Evolutionary conservation across 35 echinoderm and acorn worm genomes (phyloP).

Genomic region (Hemicentrotus pulcherrimus): DNA sequence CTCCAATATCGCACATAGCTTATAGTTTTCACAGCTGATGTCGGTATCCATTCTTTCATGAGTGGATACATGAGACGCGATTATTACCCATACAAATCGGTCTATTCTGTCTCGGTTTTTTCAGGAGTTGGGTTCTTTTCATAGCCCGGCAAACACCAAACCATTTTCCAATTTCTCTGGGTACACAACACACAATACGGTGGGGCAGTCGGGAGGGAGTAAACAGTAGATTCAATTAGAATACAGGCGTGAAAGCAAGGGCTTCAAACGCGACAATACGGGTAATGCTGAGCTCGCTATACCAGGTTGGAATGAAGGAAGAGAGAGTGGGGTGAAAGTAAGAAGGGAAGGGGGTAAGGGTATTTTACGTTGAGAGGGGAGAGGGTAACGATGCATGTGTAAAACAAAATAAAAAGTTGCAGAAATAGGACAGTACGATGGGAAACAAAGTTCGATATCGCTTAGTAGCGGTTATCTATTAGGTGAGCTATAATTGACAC

Average conservation of each 20-base stretch:
- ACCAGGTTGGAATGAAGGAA: background rate
- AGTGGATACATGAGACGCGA: background rate
- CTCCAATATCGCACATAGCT: background rate
- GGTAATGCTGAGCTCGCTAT: background rate
- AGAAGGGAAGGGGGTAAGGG: background rate
- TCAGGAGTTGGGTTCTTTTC: background rate
- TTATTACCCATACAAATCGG: background rate
- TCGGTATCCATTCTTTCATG: background rate
- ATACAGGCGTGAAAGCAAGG: conserved; percentile 26
- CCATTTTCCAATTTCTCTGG: conserved; percentile 10
- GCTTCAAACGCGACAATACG: background rate
- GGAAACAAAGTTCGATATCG: no score
- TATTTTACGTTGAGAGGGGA: no score
- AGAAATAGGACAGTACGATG: no score
- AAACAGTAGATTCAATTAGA: conserved; percentile 41
- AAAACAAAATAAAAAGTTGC: no score
- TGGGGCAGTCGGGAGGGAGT: background rate
- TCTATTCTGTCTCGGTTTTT: background rate
- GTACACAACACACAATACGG: background rate
- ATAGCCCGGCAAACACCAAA: background rate
- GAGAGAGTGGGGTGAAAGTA: background rate
- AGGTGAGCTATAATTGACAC: no score
- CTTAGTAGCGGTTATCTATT: no score
- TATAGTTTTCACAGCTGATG: background rate
- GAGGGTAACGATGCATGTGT: no score